Evolutionary conservation across 1,140 invertebrate species (phyloP), one percentile per base, ranked within the genome.

Genomic region (Drosophila sp.): DNA sequence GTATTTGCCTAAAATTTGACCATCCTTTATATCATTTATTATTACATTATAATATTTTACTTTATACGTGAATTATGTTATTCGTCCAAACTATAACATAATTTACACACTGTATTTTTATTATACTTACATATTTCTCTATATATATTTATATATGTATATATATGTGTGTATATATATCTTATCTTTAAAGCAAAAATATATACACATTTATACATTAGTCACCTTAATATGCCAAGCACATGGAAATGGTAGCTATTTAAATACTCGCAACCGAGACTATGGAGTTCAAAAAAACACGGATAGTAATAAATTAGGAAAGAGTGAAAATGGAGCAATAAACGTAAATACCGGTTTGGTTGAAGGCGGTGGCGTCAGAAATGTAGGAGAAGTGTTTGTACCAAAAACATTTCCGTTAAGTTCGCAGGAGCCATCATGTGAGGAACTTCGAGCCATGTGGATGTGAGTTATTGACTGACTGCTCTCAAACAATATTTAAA

Each of bases 401-500:
- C 81, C 90, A 13, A 91, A 90, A 76, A 83, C 86, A 7, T 90
- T 89, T 62, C 63, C 82, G 13, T 45, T 92, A 0, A 89, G 77
- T 43, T 72, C 83, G 8, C 89, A 94, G 59, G 97, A 98, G 81
- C 97, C 97, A 0, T 95, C 94, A 25, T 98, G 97, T 91, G 96
- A 97, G 59, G 95, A 97, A 92, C 93, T 98, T 29, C 94, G 96
- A 51, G 96, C 96, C 4, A 97, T 98, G 97, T 98, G 97, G 97
- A 95, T 96, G 93, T 94, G 78, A 82, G 86, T 74, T 32, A 7
- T 13, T 9, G 7, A 8, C 14, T n/a, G 2, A 29, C 27, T 29
- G 27, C 27, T 29, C 27, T 7, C 27, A 29, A 29, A 29, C 27
- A 6, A 29, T 29, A n/a, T n/a, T n/a, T n/a, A n/a, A n/a, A n/a